These are phyloP conservation scores for Bufo bufo DNA, from an alignment of 2,113 vertebrate genomes.

Conservation along the genomic window DNA sequence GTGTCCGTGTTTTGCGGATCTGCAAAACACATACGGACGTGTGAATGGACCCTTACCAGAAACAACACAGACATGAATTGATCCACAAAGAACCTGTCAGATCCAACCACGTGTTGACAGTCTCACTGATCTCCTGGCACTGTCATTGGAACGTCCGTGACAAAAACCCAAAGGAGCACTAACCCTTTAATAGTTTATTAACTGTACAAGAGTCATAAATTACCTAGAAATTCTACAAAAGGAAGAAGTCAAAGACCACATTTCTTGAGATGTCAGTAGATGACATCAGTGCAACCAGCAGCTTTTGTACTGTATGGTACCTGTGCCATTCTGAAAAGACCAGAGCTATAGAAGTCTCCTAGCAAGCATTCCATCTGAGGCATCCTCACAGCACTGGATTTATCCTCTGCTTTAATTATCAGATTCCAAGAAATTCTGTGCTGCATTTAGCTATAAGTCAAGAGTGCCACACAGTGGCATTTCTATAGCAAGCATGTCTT, in stretches of 20 bases:
- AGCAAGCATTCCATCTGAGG: conserved; percentile 9
- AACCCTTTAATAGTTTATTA: background rate
- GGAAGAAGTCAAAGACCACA: background rate
- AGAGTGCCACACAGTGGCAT: conserved; percentile 51
- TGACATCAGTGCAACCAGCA: background rate
- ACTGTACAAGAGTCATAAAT: background rate
- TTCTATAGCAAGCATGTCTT: background rate
- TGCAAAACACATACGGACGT: too few species aligned
- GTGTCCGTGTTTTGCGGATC: too few species aligned
- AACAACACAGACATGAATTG: too few species aligned
- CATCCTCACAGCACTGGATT: background rate
- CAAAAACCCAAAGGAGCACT: too few species aligned
- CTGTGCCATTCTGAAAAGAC: background rate
- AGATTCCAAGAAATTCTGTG: conserved; percentile 14
- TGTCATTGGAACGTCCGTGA: too few species aligned
- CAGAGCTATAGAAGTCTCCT: background rate
- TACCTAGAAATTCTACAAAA: background rate
- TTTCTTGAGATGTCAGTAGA: background rate
- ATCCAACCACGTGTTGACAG: too few species aligned
- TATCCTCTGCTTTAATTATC: background rate
- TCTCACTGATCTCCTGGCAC: too few species aligned
- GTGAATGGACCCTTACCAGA: too few species aligned
- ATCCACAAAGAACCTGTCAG: too few species aligned
- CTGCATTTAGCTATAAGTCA: conserved; percentile 24
- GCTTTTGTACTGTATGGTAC: background rate